Conservation (phyloP, 2,888 invertebrate species). For the Toxonevra muliebris region DNA sequence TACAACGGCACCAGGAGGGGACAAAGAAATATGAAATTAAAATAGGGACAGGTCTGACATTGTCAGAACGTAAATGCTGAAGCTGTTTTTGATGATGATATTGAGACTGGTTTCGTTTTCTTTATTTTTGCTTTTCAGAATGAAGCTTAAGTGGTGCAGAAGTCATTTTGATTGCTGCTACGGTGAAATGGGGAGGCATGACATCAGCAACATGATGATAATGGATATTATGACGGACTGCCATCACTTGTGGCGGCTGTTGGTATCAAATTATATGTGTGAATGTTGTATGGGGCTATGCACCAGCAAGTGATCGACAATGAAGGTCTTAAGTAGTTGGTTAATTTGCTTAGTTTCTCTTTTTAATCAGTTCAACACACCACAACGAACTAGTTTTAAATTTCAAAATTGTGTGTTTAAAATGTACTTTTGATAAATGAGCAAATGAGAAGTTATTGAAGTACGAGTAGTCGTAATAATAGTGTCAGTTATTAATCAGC, state of each 20-base stretch:
- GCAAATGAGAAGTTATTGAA: too few species aligned
- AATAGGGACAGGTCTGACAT: neutral
- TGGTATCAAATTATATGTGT: neutral
- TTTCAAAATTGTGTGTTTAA: too few species aligned
- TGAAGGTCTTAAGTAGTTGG: neutral
- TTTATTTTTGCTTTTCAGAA: neutral
- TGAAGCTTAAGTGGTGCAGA: neutral
- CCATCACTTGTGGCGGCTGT: neutral
- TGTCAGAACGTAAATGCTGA: neutral
- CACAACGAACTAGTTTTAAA: too few species aligned
- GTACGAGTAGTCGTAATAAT: too few species aligned
- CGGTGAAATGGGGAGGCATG: too few species aligned
- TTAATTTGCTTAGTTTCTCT: neutral
- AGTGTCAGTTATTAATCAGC: too few species aligned
- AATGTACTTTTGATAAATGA: too few species aligned
- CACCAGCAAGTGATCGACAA: too few species aligned
- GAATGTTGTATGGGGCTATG: too few species aligned
- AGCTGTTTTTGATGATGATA: too few species aligned
- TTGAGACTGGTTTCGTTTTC: neutral
- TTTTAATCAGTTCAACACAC: too few species aligned
- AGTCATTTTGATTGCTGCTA: neutral
- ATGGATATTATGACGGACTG: neutral
- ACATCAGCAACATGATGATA: neutral
- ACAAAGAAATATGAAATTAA: neutral
- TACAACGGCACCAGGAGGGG: neutral